Evolutionary conservation across 2,888 invertebrate species (phyloP).

Genomic region (Suillia variegata): DNA sequence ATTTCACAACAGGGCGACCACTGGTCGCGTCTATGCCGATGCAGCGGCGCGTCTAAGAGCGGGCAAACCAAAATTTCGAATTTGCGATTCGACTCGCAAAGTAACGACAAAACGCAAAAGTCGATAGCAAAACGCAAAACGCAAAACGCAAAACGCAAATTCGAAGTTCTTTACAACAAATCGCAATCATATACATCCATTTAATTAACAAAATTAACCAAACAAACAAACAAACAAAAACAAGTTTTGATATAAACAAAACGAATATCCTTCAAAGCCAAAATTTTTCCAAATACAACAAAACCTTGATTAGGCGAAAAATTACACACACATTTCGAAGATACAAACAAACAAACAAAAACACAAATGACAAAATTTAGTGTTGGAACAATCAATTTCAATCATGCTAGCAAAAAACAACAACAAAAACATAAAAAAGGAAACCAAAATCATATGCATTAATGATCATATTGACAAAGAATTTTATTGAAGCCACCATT

Average conservation of each 20-base stretch:
- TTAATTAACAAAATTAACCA: background rate
- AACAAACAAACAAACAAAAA: background rate
- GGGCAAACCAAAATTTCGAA: slow-evolving; percentile 16
- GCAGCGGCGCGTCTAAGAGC: slow-evolving; percentile 3
- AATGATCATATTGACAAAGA: no score
- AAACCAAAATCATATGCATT: background rate
- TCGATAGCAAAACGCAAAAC: slow-evolving; percentile 8
- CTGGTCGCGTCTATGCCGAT: no score
- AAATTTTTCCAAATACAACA: slow-evolving; percentile 6
- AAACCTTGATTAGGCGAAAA: background rate
- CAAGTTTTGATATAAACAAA: background rate
- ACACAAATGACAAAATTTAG: background rate
- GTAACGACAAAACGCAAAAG: no score
- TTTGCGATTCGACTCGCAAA: no score
- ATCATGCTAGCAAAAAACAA: no score
- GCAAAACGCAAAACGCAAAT: background rate
- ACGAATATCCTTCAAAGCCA: background rate
- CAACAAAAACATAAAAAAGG: background rate
- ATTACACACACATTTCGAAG: background rate
- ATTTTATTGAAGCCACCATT: no score
- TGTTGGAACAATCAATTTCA: background rate
- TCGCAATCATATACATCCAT: background rate
- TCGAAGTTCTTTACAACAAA: no score
- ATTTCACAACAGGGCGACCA: no score
- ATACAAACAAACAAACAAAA: no score